Percentiles rank a stretch among this genome's conserved stretches.
Evolutionary conservation across 2,888 invertebrate species (phyloP).

Genomic region (Barypeithes pellucidus): DNA sequence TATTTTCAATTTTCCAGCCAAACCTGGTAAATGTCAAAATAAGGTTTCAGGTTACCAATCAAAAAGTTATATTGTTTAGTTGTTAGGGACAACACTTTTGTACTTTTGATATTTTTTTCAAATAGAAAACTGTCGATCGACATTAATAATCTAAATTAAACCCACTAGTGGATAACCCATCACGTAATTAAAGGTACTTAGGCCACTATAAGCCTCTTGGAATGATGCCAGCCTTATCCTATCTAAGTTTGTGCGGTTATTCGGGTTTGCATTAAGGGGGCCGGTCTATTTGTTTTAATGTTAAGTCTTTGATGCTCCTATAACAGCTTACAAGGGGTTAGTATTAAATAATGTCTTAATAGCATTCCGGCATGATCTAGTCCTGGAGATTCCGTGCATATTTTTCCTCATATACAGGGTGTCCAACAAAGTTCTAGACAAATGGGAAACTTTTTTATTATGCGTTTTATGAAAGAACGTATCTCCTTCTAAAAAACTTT

Average conservation of each 20-base stretch:
- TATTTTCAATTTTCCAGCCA: too few species aligned
- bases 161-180: slow-evolving; percentile 9
- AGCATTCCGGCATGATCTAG: too few species aligned
- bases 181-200: slow-evolving; percentile 16
- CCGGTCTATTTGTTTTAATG: slow-evolving; percentile 4
- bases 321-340: not conserved
- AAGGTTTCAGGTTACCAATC: too few species aligned
- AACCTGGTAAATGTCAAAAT: too few species aligned
- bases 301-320: slow-evolving; percentile 7
- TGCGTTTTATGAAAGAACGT: too few species aligned
- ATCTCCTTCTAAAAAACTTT: too few species aligned
- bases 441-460: too few species aligned
- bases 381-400: too few species aligned
- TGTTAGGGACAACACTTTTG: too few species aligned
- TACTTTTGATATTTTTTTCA: not conserved
- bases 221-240: not conserved
- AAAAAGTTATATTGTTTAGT: too few species aligned
- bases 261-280: not conserved
- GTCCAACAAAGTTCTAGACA: too few species aligned
- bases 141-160: not conserved
- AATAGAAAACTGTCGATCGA: not conserved
- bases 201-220: slow-evolving; percentile 7
- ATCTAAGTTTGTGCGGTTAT: slow-evolving; percentile 3
- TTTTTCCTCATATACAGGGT: too few species aligned
- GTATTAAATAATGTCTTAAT: slow-evolving; percentile 3